Conservation (phyloP, 1,140 invertebrate species). For the Heliconius hermathena region DNA sequence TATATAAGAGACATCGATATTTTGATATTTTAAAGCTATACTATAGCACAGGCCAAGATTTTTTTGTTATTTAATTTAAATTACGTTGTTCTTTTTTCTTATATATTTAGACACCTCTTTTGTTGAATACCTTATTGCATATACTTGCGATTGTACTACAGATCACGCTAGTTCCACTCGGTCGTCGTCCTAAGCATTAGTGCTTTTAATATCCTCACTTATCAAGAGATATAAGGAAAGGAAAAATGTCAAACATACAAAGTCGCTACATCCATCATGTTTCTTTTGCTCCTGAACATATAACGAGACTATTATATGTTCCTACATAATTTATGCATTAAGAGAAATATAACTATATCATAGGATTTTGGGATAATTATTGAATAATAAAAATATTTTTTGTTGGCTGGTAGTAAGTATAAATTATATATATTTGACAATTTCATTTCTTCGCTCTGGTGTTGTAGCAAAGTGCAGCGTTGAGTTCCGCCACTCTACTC, state of each 20-base stretch:
- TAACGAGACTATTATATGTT: not conserved
- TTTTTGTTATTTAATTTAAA: too few species aligned
- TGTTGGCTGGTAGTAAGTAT: too few species aligned
- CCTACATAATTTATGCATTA: not conserved
- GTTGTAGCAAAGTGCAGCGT: too few species aligned
- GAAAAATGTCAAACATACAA: conserved; percentile 5
- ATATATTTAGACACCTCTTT: too few species aligned
- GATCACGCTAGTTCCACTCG: not conserved
- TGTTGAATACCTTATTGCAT: too few species aligned
- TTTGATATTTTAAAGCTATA: too few species aligned
- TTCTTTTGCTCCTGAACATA: not conserved
- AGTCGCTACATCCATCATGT: conserved; percentile 1
- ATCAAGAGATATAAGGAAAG: conserved; percentile 3
- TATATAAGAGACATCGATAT: too few species aligned
- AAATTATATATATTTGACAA: not conserved
- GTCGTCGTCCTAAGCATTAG: not conserved
- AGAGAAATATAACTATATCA: not conserved
- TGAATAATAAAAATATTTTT: not conserved
- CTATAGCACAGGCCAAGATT: too few species aligned
- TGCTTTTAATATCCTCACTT: conserved; percentile 6
- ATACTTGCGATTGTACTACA: too few species aligned
- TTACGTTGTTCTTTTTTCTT: too few species aligned
- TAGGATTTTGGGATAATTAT: not conserved
- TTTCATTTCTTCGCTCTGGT: not conserved
- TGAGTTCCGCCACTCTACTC: too few species aligned